phyloP scores from a whole-genome alignment of 2,888 invertebrate genomes.

The Lithodes maja region DNA sequence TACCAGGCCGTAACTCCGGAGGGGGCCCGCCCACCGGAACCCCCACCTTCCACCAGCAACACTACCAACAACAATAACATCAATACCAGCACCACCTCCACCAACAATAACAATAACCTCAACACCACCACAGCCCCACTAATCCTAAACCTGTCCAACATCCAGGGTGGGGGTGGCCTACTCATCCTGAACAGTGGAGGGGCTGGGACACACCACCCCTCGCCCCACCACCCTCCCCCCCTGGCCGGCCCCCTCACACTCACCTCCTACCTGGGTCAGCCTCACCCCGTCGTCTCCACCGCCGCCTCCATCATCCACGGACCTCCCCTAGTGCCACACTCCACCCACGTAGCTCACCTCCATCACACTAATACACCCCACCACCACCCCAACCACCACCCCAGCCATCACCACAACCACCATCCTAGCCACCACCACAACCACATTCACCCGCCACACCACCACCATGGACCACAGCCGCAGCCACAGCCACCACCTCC shows the following conservation, averaged over 20 bases:
- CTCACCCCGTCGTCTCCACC: slow-evolving; percentile 60
- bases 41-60: slow-evolving; percentile 66
- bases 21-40: slow-evolving; percentile 69
- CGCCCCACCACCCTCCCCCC: slow-evolving; percentile 54
- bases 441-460: slow-evolving; percentile 71
- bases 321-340: slow-evolving; percentile 64
- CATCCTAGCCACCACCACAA: slow-evolving; percentile 74
- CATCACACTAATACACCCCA: slow-evolving; percentile 66
- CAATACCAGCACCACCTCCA: slow-evolving; percentile 56
- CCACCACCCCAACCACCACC: slow-evolving; percentile 62
- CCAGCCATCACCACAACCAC: slow-evolving; percentile 41
- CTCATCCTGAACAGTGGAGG: slow-evolving; percentile 81
- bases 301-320: slow-evolving; percentile 60
- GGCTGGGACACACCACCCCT: slow-evolving; percentile 55
- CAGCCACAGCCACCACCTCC: slow-evolving; percentile 74
- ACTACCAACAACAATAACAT: slow-evolving; percentile 61
- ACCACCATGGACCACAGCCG: slow-evolving; percentile 64
- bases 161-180: slow-evolving; percentile 87
- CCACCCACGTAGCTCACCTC: slow-evolving; percentile 72
- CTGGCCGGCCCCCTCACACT: slow-evolving; percentile 69
- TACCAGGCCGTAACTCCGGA: slow-evolving; percentile 70
- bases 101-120: slow-evolving; percentile 64
- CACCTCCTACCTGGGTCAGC: slow-evolving; percentile 70
- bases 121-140: slow-evolving; percentile 74
- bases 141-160: slow-evolving; percentile 88